These are phyloP conservation scores for Shargacucullia verbasci DNA, from an alignment of 2,888 invertebrate genomes.

Conservation along the genomic window DNA sequence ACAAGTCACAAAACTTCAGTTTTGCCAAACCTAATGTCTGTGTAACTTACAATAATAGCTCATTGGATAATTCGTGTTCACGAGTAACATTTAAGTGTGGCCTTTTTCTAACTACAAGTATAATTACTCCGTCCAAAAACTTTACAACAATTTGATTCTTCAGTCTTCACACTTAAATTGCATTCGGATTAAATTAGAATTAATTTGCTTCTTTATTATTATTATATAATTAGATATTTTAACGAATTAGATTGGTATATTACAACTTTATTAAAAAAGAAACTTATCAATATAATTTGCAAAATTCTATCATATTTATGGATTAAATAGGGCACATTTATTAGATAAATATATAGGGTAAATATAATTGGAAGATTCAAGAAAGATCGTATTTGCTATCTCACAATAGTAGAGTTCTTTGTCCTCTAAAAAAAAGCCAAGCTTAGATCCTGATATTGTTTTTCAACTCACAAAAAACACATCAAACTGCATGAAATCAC, in stretches of 20 bases:
- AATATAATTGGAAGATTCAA: conserved; percentile 17
- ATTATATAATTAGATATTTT: too few species aligned
- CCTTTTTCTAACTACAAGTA: conserved; percentile 64
- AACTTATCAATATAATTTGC: conserved; percentile 49
- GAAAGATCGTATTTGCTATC: conserved; percentile 4
- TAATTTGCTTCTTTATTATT: too few species aligned
- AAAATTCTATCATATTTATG: conserved; percentile 23
- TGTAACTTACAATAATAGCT: conserved; percentile 66
- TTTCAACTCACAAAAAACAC: conserved; percentile 17
- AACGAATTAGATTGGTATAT: background rate
- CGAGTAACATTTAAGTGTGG: conserved; percentile 59
- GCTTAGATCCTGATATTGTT: conserved; percentile 11
- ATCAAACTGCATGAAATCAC: conserved; percentile 19
- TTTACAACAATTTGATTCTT: conserved; percentile 54
- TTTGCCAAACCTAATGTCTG: conserved; percentile 63
- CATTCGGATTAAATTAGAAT: conserved; percentile 35
- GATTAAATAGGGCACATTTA: conserved; percentile 22
- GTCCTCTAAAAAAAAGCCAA: conserved; percentile 20
- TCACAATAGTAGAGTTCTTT: conserved; percentile 18
- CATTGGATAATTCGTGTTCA: conserved; percentile 69
- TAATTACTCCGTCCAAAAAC: conserved; percentile 57
- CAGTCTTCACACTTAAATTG: conserved; percentile 61
- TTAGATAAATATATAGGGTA: too few species aligned
- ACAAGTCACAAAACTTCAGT: conserved; percentile 37
- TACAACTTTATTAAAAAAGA: conserved; percentile 33